These are phyloP conservation scores for Benitochromis conjunctus DNA, from an alignment of 2,113 vertebrate genomes.

Conservation along the genomic window DNA sequence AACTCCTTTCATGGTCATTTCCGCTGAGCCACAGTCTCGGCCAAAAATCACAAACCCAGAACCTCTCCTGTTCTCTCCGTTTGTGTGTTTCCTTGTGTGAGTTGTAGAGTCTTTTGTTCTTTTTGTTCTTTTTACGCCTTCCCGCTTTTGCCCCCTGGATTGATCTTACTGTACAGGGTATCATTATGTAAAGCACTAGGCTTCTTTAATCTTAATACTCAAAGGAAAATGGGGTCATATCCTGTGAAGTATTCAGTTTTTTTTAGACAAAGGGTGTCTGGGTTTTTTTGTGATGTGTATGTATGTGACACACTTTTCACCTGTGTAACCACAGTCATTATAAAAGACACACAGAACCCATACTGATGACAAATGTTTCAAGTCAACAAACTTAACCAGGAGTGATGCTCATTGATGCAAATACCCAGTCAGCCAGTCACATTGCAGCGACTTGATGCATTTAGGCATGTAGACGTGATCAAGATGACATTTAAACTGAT, in stretches of 20 bases:
- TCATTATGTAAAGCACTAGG: neutral
- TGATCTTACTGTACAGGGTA: slow-evolving; percentile 5
- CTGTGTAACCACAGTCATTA: neutral
- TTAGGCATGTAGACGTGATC: neutral
- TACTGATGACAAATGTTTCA: neutral
- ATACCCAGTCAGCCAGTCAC: neutral
- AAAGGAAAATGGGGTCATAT: neutral
- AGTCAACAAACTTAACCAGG: neutral
- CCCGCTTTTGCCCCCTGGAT: neutral
- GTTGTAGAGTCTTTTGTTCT: neutral
- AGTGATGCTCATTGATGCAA: neutral
- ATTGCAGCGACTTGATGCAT: neutral
- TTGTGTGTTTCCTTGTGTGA: neutral
- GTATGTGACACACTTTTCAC: neutral
- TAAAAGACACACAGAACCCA: neutral
- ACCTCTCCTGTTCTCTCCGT: neutral
- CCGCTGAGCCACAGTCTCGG: neutral
- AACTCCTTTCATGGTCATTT: slow-evolving; percentile 29
- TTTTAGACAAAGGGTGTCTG: neutral
- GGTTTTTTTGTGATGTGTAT: neutral
- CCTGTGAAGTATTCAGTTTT: neutral
- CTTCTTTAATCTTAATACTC: neutral
- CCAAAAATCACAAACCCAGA: neutral
- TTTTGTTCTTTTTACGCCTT: neutral
- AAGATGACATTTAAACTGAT: too few species aligned